Percentiles rank a stretch among this genome's conserved stretches.
Conservation (phyloP, 1,140 invertebrate species). For the Thalassaphorura encarpata region DNA sequence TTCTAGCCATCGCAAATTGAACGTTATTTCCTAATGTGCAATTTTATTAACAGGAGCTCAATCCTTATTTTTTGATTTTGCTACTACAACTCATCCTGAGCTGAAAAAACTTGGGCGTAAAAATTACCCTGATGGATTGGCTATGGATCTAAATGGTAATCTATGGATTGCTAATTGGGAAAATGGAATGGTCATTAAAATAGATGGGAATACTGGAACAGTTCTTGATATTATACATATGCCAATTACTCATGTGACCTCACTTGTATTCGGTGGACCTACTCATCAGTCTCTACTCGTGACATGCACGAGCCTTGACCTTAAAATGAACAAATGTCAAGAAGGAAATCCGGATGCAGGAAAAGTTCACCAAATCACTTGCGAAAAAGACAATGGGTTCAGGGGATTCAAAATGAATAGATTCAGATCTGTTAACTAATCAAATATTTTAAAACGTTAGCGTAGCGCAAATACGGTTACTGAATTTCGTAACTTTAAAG, state of each 20-base stretch:
- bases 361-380: neutral
- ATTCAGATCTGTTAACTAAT: too few relatives aligned
- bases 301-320: neutral
- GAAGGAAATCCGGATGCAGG: neutral
- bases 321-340: neutral
- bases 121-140: neutral
- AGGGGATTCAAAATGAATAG: too few relatives aligned
- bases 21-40: too few relatives aligned
- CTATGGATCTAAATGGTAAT: neutral
- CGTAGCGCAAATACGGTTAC: too few relatives aligned
- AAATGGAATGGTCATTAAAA: neutral
- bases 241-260: neutral
- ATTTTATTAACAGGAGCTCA: neutral
- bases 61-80: neutral
- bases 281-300: neutral
- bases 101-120: neutral
- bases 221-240: neutral
- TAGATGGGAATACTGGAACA: neutral
- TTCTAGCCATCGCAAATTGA: too few relatives aligned
- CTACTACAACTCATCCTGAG: neutral
- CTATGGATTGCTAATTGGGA: neutral
- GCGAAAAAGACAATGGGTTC: neutral
- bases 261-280: neutral
- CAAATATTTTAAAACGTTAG: too few relatives aligned
- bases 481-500: too few relatives aligned